Evolutionary conservation across 2,888 invertebrate genomes (phyloP), one percentile per base, ranked within the genome.

Genomic region (Lasius fuliginosus): DNA sequence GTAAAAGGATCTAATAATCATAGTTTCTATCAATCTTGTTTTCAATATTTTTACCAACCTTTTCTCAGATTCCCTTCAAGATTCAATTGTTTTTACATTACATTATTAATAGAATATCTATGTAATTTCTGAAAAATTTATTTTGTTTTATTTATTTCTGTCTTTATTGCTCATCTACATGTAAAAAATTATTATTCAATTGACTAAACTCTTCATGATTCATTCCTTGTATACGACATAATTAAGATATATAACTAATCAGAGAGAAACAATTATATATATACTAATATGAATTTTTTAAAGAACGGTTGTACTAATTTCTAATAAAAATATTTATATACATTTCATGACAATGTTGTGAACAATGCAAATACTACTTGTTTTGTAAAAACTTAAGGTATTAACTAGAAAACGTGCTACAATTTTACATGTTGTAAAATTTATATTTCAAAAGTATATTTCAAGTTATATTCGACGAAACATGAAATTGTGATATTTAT

Each of bases 1-100:
- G 94, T 95, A 95, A 95, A 95, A 95, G 95, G 94, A 94, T 95
- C 95, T 94, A 95, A 95, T 95, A 95, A 95, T 95, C 95, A 95
- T 95, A 95, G 95, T 95, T 95, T 95, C 94, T 94, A 95, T 94
- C 94, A 95, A 95, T 94, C 73, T 75, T 71, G 90, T 82, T 76
- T 83, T 89, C 36, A 84, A 62, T 84, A 87, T 68, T 71, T 85
- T 85, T 58, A 86, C 82, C 86, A 88, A 82, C 60, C 87, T 69
- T 74, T 46, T 18, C n/a, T 73, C n/a, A 15, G 4, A 62, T 60
- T 65, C 60, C n/a, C 53, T n/a, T n/a, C 1, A 49, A 27, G n/a
- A n/a, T 4, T 49, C 11, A n/a, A 64, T n/a, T 30, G 11, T 8
- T 42, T 30, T 56, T 33, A 23, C 40, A 33, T 49, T 36, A 6